Conservation (phyloP, 23 tunicate genomes). For the Ciona savignyi region DNA sequence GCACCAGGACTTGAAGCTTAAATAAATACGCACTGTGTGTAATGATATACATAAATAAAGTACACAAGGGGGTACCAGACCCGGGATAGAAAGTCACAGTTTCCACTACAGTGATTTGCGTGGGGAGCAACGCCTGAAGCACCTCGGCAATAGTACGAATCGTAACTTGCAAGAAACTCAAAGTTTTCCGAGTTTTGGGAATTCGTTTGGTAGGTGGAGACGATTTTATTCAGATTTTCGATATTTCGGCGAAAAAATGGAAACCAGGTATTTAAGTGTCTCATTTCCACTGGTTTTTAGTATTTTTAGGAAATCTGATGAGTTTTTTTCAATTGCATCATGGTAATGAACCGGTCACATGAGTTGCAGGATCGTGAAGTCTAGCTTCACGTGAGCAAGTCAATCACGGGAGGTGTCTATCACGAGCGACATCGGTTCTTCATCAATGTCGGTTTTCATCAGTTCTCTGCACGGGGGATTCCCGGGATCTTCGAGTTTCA, state of each 20-base stretch:
- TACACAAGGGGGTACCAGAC: background rate
- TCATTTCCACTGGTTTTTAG: too few relatives aligned
- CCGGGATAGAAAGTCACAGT: background rate
- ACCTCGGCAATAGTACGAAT: background rate
- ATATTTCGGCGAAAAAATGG: too few relatives aligned
- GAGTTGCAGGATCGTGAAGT: background rate
- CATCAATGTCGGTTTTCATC: conserved; percentile 1
- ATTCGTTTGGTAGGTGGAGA: too few relatives aligned
- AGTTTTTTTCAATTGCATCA: too few relatives aligned
- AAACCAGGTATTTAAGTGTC: too few relatives aligned
- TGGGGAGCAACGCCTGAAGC: background rate
- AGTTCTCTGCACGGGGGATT: background rate
- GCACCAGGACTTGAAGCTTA: too few relatives aligned
- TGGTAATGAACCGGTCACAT: background rate
- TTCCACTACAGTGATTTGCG: background rate
- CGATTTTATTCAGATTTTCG: too few relatives aligned
- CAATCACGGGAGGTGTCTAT: conserved; percentile 22
- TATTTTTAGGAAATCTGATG: too few relatives aligned
- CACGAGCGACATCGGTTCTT: conserved; percentile 45
- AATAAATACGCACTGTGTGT: too few relatives aligned
- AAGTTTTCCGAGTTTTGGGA: background rate
- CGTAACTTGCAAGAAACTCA: background rate
- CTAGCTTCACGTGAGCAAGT: background rate
- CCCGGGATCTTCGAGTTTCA: background rate
- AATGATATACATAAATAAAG: too few relatives aligned